phyloP scores from a whole-genome alignment of 2,797 vertebrate genomes.

The Pipistrellus kuhlii region DNA sequence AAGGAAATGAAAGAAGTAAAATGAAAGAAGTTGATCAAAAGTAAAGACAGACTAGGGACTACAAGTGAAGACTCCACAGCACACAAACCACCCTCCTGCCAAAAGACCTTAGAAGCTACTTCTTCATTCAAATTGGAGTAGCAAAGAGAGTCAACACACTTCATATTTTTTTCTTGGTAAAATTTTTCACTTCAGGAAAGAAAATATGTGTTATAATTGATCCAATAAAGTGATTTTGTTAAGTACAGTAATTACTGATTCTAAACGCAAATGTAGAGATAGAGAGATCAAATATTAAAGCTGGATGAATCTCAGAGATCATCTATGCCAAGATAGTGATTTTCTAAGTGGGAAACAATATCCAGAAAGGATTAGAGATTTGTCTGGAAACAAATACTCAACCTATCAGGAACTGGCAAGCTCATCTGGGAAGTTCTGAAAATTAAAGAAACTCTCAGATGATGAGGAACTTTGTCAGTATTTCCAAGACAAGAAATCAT shows the following conservation, averaged over 20 bases:
- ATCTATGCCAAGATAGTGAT: not conserved
- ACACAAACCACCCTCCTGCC: not conserved
- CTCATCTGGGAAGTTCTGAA: slow-evolving; percentile 23
- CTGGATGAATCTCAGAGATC: not conserved
- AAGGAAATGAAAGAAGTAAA: not conserved
- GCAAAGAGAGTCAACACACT: not conserved
- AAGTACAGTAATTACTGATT: slow-evolving; percentile 6
- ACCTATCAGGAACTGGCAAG: not conserved
- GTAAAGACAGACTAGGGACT: not conserved
- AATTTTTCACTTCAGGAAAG: not conserved
- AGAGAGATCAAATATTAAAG: slow-evolving; percentile 12
- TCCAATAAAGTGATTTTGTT: not conserved
- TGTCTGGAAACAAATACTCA: not conserved
- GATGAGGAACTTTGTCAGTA: slow-evolving; percentile 10
- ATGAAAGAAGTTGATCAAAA: not conserved
- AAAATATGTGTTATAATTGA: not conserved
- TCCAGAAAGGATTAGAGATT: not conserved
- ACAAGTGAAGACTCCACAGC: not conserved
- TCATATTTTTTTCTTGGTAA: not conserved
- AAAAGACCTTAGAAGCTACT: not conserved
- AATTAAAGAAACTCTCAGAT: not conserved
- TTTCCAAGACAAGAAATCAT: slow-evolving; percentile 26
- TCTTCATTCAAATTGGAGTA: slow-evolving; percentile 10
- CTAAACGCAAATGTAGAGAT: not conserved
- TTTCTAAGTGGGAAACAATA: slow-evolving; percentile 35